Evolutionary conservation across 1,140 invertebrate species (phyloP), one percentile per base, ranked within the genome.

Genomic region (Diorhabda sublineata): DNA sequence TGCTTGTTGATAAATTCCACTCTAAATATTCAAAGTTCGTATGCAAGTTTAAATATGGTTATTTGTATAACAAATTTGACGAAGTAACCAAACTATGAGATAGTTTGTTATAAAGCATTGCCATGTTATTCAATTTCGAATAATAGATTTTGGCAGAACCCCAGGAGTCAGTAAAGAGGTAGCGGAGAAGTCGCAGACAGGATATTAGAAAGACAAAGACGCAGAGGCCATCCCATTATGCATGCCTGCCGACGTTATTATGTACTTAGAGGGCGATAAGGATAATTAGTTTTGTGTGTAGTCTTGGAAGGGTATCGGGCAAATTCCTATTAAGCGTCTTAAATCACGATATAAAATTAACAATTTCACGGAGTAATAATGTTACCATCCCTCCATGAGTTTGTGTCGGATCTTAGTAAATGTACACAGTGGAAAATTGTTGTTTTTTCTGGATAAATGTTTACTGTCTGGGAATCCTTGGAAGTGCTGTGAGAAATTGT

Each of bases 261-360:
- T 73, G 69, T 73, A 71, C 72, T 73, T 73, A 69, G 69, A 60
- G 67, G 71, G 69, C 68, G 69, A 75, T 75, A 71, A 73, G 69
- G 71, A 75, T 73, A 75, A 75, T 75, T 73, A 75, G 73, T 73
- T 75, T 73, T 69, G 69, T 71, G 69, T 73, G 69, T 69, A 73
- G 66, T 67, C 61, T 70, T 66, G 69, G 68, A 69, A 70, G 68
- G 69, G 66, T 72, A 47, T 73, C 67, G 73, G 69, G 70, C 71
- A 73, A 73, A 74, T 71, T 73, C 71, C 71, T 71, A 70, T 74
- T 74, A 73, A 71, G 68, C 71, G 69, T 74, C 69, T 73, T 69
- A 73, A 68, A 70, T 73, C 69, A 64, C 64, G 52, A 62, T 66
- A 69, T 71, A 65, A 73, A 75, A 75, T 75, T 75, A 75, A 75